Evolutionary conservation across 2,888 invertebrate genomes (phyloP).

Genomic region (Lasioglossum marginatum): DNA sequence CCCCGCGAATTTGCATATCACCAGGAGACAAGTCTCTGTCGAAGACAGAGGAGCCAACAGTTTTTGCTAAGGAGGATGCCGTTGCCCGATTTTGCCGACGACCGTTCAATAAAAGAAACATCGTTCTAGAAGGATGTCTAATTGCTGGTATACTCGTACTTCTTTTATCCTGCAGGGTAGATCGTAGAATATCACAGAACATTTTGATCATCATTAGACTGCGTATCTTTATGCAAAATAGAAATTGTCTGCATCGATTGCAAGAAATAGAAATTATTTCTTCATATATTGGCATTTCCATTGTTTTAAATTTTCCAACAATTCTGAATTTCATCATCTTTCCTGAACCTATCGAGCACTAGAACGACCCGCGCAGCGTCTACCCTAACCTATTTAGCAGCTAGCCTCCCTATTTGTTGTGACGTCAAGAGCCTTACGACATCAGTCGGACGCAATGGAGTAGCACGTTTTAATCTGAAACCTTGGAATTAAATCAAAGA

Average conservation of each 20-base stretch:
- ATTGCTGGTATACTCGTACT: not conserved
- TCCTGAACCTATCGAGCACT: no score
- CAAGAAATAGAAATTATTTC: no score
- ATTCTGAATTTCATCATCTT: no score
- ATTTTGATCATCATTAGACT: no score
- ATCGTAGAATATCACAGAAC: no score
- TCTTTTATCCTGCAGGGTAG: no score
- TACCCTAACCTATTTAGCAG: not conserved
- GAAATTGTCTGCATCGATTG: no score
- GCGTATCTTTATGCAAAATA: no score
- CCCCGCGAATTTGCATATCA: slow-evolving; percentile 65
- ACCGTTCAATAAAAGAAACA: not conserved
- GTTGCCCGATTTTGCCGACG: not conserved
- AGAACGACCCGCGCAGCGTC: no score
- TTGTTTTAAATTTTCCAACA: no score
- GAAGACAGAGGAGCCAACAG: slow-evolving; percentile 33
- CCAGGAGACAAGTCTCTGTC: slow-evolving; percentile 56
- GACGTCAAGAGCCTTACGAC: not conserved
- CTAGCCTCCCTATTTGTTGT: not conserved
- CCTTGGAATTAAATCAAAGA: not conserved
- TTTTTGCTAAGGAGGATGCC: not conserved
- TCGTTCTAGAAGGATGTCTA: not conserved
- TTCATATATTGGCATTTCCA: no score
- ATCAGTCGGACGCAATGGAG: not conserved
- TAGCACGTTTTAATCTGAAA: not conserved